phyloP scores from a whole-genome alignment of 2,888 invertebrate species.

The Machimus atricapillus region DNA sequence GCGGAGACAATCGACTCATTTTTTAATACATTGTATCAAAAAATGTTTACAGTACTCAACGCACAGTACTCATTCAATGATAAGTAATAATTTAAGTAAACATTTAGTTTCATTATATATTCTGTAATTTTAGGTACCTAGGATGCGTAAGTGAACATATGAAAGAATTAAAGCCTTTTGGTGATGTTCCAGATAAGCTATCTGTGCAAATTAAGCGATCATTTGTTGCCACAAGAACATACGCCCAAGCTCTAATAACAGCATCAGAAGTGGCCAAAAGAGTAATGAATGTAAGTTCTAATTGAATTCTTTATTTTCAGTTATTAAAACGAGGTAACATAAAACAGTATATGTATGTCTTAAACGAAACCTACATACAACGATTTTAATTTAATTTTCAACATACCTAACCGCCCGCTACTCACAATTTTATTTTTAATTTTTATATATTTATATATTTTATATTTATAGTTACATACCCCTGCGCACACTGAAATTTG shows the following conservation, averaged over 20 bases:
- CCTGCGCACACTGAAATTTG: too few species aligned
- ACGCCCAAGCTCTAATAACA: slow-evolving; percentile 85
- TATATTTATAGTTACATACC: too few species aligned
- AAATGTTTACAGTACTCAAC: slow-evolving; percentile 95
- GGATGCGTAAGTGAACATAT: slow-evolving; percentile 90
- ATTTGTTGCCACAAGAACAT: slow-evolving; percentile 93
- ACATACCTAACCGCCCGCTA: too few species aligned
- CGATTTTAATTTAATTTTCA: too few species aligned
- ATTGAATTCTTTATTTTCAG: not conserved
- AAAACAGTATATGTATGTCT: too few species aligned
- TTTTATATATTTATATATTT: too few species aligned
- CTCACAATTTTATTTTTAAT: too few species aligned
- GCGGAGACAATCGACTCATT: slow-evolving; percentile 89
- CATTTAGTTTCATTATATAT: not conserved
- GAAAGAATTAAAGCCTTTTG: slow-evolving; percentile 93
- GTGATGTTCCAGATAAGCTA: slow-evolving; percentile 91
- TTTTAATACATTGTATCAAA: slow-evolving; percentile 90
- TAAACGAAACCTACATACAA: too few species aligned
- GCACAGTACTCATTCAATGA: slow-evolving; percentile 90
- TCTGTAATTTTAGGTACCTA: slow-evolving; percentile 69
- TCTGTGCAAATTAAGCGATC: slow-evolving; percentile 88
- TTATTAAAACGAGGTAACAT: too few species aligned
- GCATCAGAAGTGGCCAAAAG: slow-evolving; percentile 82
- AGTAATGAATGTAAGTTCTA: slow-evolving; percentile 72
- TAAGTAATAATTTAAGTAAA: slow-evolving; percentile 67